Conservation (phyloP, 1,140 invertebrate genomes). For the Sycobia sp. region DNA sequence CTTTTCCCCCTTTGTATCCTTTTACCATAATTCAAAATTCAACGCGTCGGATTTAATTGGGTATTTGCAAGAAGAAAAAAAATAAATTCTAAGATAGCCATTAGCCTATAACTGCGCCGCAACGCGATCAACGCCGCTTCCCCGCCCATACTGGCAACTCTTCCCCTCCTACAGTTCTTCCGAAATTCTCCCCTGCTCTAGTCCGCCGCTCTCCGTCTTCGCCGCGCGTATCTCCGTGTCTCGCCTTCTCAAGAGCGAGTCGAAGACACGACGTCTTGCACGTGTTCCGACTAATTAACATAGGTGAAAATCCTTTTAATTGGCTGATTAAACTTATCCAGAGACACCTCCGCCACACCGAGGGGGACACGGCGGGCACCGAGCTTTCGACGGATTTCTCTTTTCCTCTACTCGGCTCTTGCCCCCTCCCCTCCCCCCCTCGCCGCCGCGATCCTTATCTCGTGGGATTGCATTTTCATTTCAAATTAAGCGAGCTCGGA, state of each 20-base stretch:
- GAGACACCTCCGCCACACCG: conserved; percentile 39
- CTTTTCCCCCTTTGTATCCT: too few relatives aligned
- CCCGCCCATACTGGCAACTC: too few relatives aligned
- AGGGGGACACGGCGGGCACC: conserved; percentile 33
- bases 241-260: not conserved
- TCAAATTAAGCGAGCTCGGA: conserved; percentile 10
- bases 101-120: too few relatives aligned
- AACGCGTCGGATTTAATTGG: too few relatives aligned
- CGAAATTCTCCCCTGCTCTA: not conserved
- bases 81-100: too few relatives aligned
- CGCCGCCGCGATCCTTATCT: conserved; percentile 25
- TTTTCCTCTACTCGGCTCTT: conserved; percentile 38
- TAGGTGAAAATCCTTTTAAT: conserved; percentile 56
- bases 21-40: too few relatives aligned
- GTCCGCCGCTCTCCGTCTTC: not conserved
- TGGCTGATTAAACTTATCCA: conserved; percentile 49
- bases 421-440: conserved; percentile 29
- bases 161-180: not conserved
- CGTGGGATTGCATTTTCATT: not conserved
- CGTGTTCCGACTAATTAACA: conserved; percentile 58
- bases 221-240: not conserved
- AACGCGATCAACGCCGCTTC: too few relatives aligned
- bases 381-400: conserved; percentile 37
- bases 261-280: conserved; percentile 48
- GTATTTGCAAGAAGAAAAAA: too few relatives aligned